A percentile compares a stretch with the other conserved stretches of the same genome.
phyloP scores from a whole-genome alignment of 2,113 vertebrate genomes.

The Mormyrus iriodes region DNA sequence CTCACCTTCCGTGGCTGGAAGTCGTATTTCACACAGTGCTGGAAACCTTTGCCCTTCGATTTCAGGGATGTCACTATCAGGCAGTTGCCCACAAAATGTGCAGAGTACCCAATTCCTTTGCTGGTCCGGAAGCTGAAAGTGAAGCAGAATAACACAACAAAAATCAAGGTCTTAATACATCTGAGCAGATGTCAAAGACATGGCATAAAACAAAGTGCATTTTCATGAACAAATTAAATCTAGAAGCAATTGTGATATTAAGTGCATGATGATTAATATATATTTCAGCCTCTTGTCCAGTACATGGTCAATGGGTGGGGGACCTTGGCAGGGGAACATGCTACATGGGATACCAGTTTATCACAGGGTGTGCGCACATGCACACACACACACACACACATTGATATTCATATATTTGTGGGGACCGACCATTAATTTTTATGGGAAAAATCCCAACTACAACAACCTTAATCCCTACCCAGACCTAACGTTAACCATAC shows the following conservation, averaged over 20 bases:
- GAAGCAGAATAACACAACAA: background rate
- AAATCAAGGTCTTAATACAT: background rate
- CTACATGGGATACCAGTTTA: background rate
- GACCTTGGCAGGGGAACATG: background rate
- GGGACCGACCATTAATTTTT: too few relatives aligned
- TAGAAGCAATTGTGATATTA: background rate
- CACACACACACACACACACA: background rate
- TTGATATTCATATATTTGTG: too few relatives aligned
- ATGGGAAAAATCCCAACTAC: too few relatives aligned
- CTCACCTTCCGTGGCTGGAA: slow-evolving; percentile 96
- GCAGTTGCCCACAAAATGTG: slow-evolving; percentile 98
- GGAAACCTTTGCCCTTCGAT: slow-evolving; percentile 98
- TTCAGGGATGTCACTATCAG: slow-evolving; percentile 96
- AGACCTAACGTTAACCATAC: too few relatives aligned
- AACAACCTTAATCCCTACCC: too few relatives aligned
- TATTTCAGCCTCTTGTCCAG: background rate
- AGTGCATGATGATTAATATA: background rate
- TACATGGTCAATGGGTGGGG: background rate
- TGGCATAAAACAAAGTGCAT: background rate
- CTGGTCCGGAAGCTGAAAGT: slow-evolving; percentile 88
- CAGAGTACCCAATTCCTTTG: slow-evolving; percentile 97
- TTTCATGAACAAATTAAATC: background rate
- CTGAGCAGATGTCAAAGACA: background rate
- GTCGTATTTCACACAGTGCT: slow-evolving; percentile 98
- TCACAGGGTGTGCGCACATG: accelerated